Evolutionary conservation across 2,888 invertebrate species (phyloP).

Genomic region (Acronicta leporina): DNA sequence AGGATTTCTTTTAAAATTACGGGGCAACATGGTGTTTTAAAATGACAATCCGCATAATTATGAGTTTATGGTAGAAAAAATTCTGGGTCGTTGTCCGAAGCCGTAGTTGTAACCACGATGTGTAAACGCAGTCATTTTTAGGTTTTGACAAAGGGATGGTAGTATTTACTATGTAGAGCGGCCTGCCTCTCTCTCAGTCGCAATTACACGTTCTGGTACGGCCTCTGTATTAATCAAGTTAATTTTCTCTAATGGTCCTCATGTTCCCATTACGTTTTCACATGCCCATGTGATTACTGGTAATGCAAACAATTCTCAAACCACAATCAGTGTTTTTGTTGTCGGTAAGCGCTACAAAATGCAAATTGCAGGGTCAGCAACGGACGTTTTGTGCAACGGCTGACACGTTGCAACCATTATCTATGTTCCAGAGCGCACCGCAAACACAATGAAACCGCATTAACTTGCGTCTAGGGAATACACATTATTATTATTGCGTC

Average conservation of each 20-base stretch:
- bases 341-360: constrained; percentile 51
- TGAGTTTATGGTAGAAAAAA: no score
- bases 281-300: constrained; percentile 32
- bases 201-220: no score
- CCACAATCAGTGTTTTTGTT: constrained; percentile 60
- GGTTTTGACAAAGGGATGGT: no score
- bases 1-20: constrained; percentile 1
- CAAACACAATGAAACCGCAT: constrained; percentile 57
- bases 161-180: no score
- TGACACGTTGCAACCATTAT: constrained; percentile 60
- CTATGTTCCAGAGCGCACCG: constrained; percentile 51
- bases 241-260: constrained; percentile 28
- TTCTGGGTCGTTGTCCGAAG: not conserved
- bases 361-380: constrained; percentile 58
- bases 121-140: no score
- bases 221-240: constrained; percentile 7
- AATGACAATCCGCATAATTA: no score
- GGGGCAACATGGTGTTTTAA: not conserved
- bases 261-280: constrained; percentile 26
- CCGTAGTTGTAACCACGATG: no score
- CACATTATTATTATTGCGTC: constrained; percentile 40
- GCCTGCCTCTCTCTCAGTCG: no score
- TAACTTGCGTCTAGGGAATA: constrained; percentile 49
- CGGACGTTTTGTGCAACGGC: constrained; percentile 47
- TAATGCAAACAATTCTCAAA: constrained; percentile 49